These are phyloP conservation scores for Rhopilema esculentum DNA, from an alignment of 30 jellyfish, hydroid and myxozoan genomes.

Conservation along the genomic window DNA sequence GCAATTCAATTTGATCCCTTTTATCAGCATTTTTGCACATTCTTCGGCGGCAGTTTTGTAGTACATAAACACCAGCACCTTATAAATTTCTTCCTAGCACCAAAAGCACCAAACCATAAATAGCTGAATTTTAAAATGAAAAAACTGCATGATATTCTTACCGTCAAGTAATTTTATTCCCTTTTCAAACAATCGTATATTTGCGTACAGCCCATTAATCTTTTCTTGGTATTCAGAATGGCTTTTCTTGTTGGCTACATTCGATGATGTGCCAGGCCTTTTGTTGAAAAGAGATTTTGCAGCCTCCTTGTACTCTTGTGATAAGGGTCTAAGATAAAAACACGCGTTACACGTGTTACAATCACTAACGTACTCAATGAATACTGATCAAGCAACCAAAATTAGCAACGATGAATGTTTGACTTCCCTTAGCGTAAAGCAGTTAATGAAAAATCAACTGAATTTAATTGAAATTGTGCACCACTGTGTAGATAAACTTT, in stretches of 20 bases:
- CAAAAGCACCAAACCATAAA: too few relatives aligned
- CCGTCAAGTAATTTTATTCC: slow-evolving; percentile 83
- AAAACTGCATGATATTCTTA: slow-evolving; percentile 4
- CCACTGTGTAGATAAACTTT: too few relatives aligned
- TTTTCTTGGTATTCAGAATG: slow-evolving; percentile 84
- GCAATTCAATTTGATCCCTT: too few relatives aligned
- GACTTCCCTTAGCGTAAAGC: too few relatives aligned
- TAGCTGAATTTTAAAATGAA: too few relatives aligned
- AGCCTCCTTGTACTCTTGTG: slow-evolving; percentile 78
- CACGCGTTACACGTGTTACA: too few relatives aligned
- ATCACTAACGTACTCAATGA: background rate
- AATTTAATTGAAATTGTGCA: too few relatives aligned
- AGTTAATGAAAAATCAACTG: too few relatives aligned
- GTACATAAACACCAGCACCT: too few relatives aligned
- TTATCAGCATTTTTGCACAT: too few relatives aligned
- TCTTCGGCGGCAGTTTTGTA: too few relatives aligned
- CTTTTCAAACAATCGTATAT: slow-evolving; percentile 69
- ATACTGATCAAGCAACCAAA: background rate
- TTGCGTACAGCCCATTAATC: slow-evolving; percentile 78
- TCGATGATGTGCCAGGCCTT: slow-evolving; percentile 57
- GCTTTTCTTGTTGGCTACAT: slow-evolving; percentile 40
- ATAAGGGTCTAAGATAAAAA: slow-evolving; percentile 62
- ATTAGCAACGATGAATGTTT: background rate
- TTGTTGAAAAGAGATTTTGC: slow-evolving; percentile 81
- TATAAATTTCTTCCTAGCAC: too few relatives aligned